These are phyloP conservation scores for Pyralis farinalis DNA, from an alignment of 2,888 invertebrate species.

Conservation along the genomic window DNA sequence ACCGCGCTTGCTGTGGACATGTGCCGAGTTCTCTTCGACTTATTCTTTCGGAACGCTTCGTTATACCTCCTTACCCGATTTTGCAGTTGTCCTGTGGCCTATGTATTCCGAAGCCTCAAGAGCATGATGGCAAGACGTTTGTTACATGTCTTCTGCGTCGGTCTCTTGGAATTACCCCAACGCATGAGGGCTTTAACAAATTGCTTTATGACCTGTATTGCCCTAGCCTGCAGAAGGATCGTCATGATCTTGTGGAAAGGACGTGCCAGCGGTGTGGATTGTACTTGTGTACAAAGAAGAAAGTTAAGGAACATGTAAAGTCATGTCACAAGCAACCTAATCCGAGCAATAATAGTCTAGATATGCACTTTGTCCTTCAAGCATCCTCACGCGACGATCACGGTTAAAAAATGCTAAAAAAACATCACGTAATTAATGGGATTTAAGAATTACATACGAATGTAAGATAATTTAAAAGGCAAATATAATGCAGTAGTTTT, in stretches of 20 bases:
- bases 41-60: constrained; percentile 14
- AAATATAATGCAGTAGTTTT: no score
- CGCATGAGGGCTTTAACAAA: constrained; percentile 3
- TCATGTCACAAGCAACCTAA: constrained; percentile 14
- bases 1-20: constrained; percentile 15
- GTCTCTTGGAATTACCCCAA: constrained; percentile 16
- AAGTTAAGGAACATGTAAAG: constrained; percentile 15
- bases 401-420: no score
- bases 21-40: constrained; percentile 15
- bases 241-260: no score
- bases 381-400: constrained; percentile 13
- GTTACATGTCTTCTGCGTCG: constrained; percentile 15
- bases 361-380: constrained; percentile 9
- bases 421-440: no score
- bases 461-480: no score
- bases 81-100: constrained; percentile 13
- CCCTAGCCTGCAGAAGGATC: no score
- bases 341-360: constrained; percentile 12
- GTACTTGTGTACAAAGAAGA: constrained; percentile 18
- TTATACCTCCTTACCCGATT: constrained; percentile 14
- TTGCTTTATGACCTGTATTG: no score
- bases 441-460: no score
- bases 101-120: constrained; percentile 16
- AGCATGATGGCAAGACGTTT: constrained; percentile 13
- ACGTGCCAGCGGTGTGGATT: constrained; percentile 10